Conservation (phyloP, 2,888 invertebrate genomes). For the Tachina lurida region DNA sequence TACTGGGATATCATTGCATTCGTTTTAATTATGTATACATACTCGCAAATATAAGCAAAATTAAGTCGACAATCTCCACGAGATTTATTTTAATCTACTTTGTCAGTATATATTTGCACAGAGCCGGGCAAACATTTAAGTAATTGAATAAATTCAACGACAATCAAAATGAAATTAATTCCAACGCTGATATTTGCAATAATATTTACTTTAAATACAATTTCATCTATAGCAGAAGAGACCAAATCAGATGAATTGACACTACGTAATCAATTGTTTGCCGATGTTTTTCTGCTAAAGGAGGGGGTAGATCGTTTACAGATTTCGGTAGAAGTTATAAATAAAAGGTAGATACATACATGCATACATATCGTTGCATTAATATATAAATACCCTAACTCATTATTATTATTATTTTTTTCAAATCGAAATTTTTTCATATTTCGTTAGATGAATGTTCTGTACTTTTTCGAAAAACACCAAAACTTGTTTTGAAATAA, state of each 20-base stretch:
- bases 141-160: background rate
- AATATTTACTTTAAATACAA: background rate
- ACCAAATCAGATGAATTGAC: conserved; percentile 10
- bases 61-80: background rate
- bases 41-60: background rate
- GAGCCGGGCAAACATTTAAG: background rate
- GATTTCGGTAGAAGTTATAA: conserved; percentile 45
- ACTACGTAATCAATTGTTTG: conserved; percentile 52
- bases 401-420: no score
- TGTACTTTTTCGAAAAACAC: no score
- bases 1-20: background rate
- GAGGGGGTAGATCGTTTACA: conserved; percentile 49
- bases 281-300: conserved; percentile 43
- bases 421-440: no score
- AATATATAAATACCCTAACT: no score
- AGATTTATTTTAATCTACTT: background rate
- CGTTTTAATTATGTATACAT: no score
- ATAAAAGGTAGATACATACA: conserved; percentile 32
- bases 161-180: conserved; percentile 17
- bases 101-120: conserved; percentile 17
- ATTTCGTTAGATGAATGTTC: background rate
- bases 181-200: background rate
- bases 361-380: no score
- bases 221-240: conserved; percentile 7
- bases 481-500: no score